phyloP scores from a whole-genome alignment of 2,797 vertebrate genomes.

The Poliocrania exsul region DNA sequence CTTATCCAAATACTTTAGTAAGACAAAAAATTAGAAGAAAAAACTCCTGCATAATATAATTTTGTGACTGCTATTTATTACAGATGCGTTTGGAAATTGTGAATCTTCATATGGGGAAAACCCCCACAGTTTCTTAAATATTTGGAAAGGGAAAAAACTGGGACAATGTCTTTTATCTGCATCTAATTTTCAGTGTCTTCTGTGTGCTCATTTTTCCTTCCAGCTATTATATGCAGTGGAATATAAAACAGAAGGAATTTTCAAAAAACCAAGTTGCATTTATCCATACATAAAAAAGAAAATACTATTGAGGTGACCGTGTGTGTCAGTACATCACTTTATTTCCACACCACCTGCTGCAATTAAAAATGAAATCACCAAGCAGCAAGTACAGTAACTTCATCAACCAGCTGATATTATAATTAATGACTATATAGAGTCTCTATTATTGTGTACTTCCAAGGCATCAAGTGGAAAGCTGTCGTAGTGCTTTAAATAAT shows the following conservation, averaged over 20 bases:
- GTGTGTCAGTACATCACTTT: conserved; percentile 41
- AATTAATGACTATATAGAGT: conserved; percentile 65
- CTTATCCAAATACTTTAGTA: background rate
- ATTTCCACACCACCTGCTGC: conserved; percentile 43
- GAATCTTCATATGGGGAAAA: background rate
- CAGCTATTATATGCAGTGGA: background rate
- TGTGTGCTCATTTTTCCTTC: background rate
- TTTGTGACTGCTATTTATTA: background rate
- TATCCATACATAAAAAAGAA: conserved; percentile 50
- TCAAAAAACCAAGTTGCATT: background rate
- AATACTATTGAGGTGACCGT: background rate
- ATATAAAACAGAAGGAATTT: conserved; percentile 19
- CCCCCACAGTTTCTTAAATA: background rate
- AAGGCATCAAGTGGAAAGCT: conserved; percentile 63
- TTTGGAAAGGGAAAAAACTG: background rate
- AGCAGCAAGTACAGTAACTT: conserved; percentile 51
- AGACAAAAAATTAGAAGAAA: background rate
- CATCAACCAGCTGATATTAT: conserved; percentile 59
- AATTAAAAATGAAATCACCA: conserved; percentile 53
- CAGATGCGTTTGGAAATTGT: background rate
- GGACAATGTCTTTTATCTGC: background rate
- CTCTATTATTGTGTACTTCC: conserved; percentile 65
- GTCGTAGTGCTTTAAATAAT: conserved; percentile 70
- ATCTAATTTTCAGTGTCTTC: background rate
- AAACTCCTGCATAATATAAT: background rate